Evolutionary conservation across 2,113 vertebrate genomes (phyloP).

Genomic region (Dicentrarchus labrax): DNA sequence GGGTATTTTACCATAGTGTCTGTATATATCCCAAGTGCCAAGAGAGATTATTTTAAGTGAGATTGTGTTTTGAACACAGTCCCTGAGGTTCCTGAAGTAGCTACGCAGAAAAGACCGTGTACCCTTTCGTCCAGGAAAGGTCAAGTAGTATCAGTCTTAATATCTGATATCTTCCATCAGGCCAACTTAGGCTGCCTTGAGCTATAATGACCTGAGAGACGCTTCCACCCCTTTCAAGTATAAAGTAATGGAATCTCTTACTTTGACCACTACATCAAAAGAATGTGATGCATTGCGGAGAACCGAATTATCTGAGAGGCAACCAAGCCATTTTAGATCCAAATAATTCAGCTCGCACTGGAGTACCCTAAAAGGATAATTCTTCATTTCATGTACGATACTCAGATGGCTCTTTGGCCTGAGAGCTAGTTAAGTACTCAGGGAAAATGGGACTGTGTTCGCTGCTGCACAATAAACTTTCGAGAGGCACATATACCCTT

Average conservation of each 20-base stretch:
- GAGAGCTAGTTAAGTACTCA: conserved; percentile 14
- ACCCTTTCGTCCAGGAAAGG: conserved; percentile 22
- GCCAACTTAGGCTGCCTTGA: not conserved
- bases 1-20: not conserved
- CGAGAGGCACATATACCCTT: not conserved
- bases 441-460: conserved; percentile 11
- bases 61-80: not conserved
- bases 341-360: conserved; percentile 30
- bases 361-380: conserved; percentile 37
- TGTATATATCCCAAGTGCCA: not conserved
- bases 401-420: conserved; percentile 20
- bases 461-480: conserved; percentile 11
- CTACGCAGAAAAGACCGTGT: conserved; percentile 3
- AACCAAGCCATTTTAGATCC: conserved; percentile 12
- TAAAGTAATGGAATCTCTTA: conserved; percentile 48
- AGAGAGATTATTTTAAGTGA: not conserved
- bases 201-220: conserved; percentile 37
- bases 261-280: conserved; percentile 41
- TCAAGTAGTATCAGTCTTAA: conserved; percentile 35
- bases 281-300: conserved; percentile 18
- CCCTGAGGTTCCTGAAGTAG: not conserved
- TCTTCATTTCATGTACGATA: conserved; percentile 30
- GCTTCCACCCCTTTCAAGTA: conserved; percentile 20
- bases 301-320: conserved; percentile 6
- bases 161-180: conserved; percentile 42